Percentiles rank a stretch among this genome's conserved stretches.
These are phyloP conservation scores for Cassiopea andromeda DNA, from an alignment of 30 jellyfish, hydroid and myxozoan species.

Conservation along the genomic window DNA sequence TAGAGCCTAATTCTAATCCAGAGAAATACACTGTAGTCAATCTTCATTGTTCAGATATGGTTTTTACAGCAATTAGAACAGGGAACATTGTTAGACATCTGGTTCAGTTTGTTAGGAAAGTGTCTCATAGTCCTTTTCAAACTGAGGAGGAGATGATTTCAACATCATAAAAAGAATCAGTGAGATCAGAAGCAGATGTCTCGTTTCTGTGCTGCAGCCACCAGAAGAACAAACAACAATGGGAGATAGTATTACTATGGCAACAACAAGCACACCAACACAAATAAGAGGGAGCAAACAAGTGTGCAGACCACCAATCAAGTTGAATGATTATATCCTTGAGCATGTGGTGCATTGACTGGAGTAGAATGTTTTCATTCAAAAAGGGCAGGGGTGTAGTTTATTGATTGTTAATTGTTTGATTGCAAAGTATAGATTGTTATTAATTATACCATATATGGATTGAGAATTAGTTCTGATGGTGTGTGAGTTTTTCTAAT, in stretches of 20 bases:
- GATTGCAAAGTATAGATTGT: background rate
- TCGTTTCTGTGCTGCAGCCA: background rate
- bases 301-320: background rate
- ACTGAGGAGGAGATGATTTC: background rate
- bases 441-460: background rate
- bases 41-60: background rate
- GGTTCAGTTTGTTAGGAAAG: background rate
- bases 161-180: background rate
- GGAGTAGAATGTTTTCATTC: no score
- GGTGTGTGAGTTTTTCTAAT: background rate
- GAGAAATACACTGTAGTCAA: background rate
- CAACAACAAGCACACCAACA: background rate
- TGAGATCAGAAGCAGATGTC: background rate
- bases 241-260: background rate
- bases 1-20: background rate
- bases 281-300: background rate
- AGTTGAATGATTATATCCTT: background rate
- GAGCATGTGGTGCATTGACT: background rate
- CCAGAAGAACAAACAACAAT: background rate
- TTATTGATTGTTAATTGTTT: background rate
- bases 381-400: slow-evolving; percentile 2
- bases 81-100: background rate
- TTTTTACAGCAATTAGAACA: background rate
- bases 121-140: background rate
- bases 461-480: background rate